Base-by-base conservation (phyloP, 2,113 vertebrate genomes). In the Dasyurus viverrinus region DNA sequence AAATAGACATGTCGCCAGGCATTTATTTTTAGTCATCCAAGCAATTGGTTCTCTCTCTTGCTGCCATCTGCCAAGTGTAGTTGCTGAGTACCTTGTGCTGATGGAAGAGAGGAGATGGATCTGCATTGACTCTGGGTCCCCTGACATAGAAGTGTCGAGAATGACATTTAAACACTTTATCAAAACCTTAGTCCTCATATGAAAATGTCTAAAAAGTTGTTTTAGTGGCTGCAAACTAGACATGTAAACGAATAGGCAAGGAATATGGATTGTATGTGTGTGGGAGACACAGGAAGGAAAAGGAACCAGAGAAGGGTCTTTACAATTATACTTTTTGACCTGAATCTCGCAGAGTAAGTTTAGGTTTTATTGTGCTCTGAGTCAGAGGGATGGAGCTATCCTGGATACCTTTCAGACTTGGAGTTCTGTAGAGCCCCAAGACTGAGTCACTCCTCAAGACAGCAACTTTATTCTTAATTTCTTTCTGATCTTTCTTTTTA, bases 21-120 rank as follows among this genome's bases (percentile, higher is more conserved):
- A 93, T 95, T 94, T 98, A 98, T 98, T 98, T 98, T 98, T 98
- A 98, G 97, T 96, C 68, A 53, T 92, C 95, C 89, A 95, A 97
- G 97, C 98, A 97, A 98, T 97, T 98, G 98, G 98, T 97, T 96
- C 97, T 96, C 94, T 97, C 96, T n/a, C 68, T 91, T 92, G 95
- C 97, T 91, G 95, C 98, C 98, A 98, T 98, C 98, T 98, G 98
- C 97, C 98, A 98, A 97, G 97, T 96, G 95, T 92, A 10, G 98
- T 97, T 98, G 97, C 98, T 97, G 97, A 57, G 97, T 97, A 98
- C 97, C 98, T 55, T 95, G 96, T 94, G 96, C 96, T 98, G 97
- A 98, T 96, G 96, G 96, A 94, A 96, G 97, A 47, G 23, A 97
- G 89, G 94, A 95, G 92, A 97, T 97, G 97, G 95, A 95, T 97